These are phyloP conservation scores for Lacerta viridis DNA, from an alignment of 2,797 vertebrate genomes.

Conservation along the genomic window DNA sequence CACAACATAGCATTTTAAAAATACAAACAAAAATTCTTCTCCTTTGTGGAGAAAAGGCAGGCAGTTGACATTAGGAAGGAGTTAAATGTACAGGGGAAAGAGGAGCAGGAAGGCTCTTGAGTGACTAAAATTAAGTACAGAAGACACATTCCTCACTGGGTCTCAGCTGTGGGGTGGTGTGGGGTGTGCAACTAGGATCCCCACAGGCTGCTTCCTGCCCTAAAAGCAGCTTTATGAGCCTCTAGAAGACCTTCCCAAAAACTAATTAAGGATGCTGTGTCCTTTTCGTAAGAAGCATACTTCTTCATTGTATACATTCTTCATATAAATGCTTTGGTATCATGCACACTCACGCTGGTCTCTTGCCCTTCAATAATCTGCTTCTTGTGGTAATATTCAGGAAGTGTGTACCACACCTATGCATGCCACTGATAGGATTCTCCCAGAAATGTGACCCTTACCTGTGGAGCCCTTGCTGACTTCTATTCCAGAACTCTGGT, in stretches of 20 bases:
- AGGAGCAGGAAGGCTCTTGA: not conserved
- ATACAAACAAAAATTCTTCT: not conserved
- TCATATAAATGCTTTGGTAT: not conserved
- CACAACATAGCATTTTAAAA: not conserved
- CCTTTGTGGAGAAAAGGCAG: not conserved
- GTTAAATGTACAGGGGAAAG: not conserved
- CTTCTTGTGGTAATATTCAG: not conserved
- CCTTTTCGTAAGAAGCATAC: not conserved
- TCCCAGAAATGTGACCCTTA: not conserved
- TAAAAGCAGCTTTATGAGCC: not conserved
- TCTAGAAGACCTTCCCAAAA: not conserved
- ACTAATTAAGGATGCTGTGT: no score
- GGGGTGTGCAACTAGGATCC: not conserved
- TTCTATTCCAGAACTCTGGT: not conserved
- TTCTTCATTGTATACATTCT: not conserved
- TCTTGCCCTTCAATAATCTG: not conserved
- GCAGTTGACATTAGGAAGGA: not conserved
- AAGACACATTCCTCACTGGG: no score
- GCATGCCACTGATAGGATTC: no score
- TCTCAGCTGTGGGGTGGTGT: not conserved
- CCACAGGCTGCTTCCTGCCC: not conserved
- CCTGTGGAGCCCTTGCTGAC: not conserved
- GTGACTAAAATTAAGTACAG: not conserved
- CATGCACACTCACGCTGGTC: not conserved
- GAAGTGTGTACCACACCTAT: not conserved